Evolutionary conservation across 2,888 invertebrate genomes (phyloP).

Genomic region (Neoaliturus tenellus): DNA sequence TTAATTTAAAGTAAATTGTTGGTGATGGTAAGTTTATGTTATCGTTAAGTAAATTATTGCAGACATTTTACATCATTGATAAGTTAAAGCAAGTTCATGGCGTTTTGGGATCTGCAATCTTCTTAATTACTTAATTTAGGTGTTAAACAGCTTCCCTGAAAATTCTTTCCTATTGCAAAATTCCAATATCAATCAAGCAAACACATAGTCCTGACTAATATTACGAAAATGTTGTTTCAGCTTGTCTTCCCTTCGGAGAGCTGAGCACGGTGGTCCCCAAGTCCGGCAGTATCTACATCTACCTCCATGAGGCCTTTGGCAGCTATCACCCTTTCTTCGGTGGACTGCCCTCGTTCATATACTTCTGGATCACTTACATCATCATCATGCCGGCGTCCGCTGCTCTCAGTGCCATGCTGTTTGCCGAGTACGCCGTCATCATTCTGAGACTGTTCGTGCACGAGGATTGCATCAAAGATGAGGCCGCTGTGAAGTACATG

Average conservation of each 20-base stretch:
- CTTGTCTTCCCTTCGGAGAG: constrained; percentile 28
- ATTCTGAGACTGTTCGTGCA: neutral
- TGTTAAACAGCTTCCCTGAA: too few relatives aligned
- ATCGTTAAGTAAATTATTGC: too few relatives aligned
- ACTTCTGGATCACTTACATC: constrained; percentile 26
- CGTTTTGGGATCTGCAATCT: too few relatives aligned
- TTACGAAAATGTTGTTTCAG: too few relatives aligned
- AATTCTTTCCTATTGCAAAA: too few relatives aligned
- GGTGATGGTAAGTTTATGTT: too few relatives aligned
- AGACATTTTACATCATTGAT: too few relatives aligned
- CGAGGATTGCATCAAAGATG: neutral
- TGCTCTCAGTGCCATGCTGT: constrained; percentile 4
- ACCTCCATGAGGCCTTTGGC: constrained; percentile 11
- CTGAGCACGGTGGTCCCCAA: constrained; percentile 35
- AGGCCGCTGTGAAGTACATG: constrained; percentile 1
- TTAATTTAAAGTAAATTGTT: too few relatives aligned
- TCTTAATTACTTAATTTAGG: too few relatives aligned
- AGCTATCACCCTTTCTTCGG: constrained; percentile 29
- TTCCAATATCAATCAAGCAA: too few relatives aligned
- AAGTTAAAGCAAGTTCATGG: too few relatives aligned
- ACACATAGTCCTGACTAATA: too few relatives aligned
- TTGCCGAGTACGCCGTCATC: constrained; percentile 8
- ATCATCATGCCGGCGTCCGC: neutral
- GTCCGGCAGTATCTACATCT: constrained; percentile 39
- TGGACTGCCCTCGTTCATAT: constrained; percentile 1